Evolutionary conservation across 2,113 vertebrate species (phyloP).

Genomic region (Sialia sialis): DNA sequence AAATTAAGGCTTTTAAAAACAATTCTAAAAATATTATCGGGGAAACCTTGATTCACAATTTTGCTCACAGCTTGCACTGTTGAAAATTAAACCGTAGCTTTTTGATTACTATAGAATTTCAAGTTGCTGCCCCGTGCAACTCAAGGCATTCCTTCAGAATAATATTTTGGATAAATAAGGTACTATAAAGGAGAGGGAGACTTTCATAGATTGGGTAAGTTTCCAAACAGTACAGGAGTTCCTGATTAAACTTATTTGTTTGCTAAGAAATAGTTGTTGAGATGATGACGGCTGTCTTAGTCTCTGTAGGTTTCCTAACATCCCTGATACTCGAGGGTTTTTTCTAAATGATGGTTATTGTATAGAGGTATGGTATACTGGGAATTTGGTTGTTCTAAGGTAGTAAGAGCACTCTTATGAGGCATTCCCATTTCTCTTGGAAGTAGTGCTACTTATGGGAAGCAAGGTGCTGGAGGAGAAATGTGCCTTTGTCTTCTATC

Average conservation of each 20-base stretch:
- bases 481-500: not conserved
- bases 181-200: not conserved
- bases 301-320: not conserved
- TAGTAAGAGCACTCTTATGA: not conserved
- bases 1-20: not conserved
- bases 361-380: not conserved
- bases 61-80: not conserved
- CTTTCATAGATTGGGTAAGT: not conserved
- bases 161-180: not conserved
- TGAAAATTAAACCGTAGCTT: not conserved
- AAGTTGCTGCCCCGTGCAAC: not conserved
- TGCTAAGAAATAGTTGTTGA: not conserved
- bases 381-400: not conserved
- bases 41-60: not conserved
- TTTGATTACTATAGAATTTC: not conserved
- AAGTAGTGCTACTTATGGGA: not conserved
- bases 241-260: not conserved
- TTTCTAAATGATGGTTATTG: not conserved
- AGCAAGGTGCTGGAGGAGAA: not conserved
- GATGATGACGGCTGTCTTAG: not conserved
- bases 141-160: not conserved
- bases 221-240: not conserved
- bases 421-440: not conserved
- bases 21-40: rapidly evolving
- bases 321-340: rapidly evolving